These are phyloP conservation scores for Gadopsis marmoratus DNA, from an alignment of 2,797 vertebrate species.

Conservation along the genomic window DNA sequence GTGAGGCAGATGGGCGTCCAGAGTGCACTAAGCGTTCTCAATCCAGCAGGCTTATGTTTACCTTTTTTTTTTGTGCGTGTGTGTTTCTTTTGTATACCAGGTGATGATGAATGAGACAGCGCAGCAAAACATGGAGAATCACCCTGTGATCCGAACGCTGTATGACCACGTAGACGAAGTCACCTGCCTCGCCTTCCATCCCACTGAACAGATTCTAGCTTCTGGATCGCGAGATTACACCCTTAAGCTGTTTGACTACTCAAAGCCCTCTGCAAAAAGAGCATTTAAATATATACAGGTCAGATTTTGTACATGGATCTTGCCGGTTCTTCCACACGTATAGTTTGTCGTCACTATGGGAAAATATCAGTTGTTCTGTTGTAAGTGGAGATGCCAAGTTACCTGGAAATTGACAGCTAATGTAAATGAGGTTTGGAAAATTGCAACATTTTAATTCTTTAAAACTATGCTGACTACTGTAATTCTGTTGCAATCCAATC, in stretches of 20 bases:
- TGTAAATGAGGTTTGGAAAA: not conserved
- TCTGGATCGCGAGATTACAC: slow-evolving; percentile 98
- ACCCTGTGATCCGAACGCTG: slow-evolving; percentile 96
- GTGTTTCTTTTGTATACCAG: slow-evolving; percentile 71
- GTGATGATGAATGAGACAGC: slow-evolving; percentile 99
- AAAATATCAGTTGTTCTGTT: not conserved
- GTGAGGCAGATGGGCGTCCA: slow-evolving; percentile 72
- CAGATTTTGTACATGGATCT: slow-evolving; percentile 25
- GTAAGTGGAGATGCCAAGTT: not conserved
- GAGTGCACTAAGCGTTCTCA: not conserved
- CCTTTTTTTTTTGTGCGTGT: not conserved
- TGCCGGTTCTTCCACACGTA: too few species aligned
- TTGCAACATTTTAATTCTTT: not conserved
- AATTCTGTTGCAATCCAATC: not conserved
- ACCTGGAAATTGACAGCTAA: not conserved
- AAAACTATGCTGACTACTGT: too few species aligned
- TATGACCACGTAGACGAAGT: slow-evolving; percentile 99
- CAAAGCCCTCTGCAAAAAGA: slow-evolving; percentile 98
- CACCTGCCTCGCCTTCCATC: slow-evolving; percentile 97
- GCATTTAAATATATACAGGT: slow-evolving; percentile 99
- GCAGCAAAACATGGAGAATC: slow-evolving; percentile 99
- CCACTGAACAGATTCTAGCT: slow-evolving; percentile 96
- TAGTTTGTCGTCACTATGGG: not conserved
- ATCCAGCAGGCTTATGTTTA: not conserved
- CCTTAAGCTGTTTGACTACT: slow-evolving; percentile 98